These are phyloP conservation scores for Mungos mungo DNA, from an alignment of 2,113 vertebrate species.

Conservation along the genomic window DNA sequence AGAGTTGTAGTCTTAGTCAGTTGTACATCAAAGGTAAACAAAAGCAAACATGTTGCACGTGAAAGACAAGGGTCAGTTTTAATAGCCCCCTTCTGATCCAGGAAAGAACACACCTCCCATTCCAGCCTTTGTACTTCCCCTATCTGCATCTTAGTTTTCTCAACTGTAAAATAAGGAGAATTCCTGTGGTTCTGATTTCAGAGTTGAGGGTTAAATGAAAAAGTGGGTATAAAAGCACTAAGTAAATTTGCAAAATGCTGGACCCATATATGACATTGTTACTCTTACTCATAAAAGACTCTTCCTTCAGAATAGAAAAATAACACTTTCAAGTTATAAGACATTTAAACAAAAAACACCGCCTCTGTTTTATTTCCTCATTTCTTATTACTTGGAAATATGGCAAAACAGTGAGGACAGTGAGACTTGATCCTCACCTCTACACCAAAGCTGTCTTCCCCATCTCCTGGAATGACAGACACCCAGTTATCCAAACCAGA, in stretches of 20 bases:
- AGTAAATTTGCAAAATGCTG: background rate
- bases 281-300: background rate
- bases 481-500: background rate
- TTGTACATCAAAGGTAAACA: background rate
- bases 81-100: background rate
- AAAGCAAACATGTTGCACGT: background rate
- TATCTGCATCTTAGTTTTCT: background rate
- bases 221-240: background rate
- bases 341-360: constrained; percentile 31
- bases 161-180: background rate
- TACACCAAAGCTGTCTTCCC: background rate
- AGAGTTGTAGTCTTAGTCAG: constrained; percentile 56
- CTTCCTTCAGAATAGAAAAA: constrained; percentile 7
- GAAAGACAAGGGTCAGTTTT: background rate
- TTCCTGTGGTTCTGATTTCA: background rate
- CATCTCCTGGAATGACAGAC: background rate
- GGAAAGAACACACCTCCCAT: background rate
- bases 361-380: background rate
- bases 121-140: background rate
- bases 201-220: background rate
- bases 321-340: background rate
- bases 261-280: background rate
- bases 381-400: background rate
- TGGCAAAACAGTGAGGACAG: background rate
- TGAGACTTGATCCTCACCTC: background rate